A percentile compares a stretch with the other conserved stretches of the same genome.
Evolutionary conservation across 35 echinoderm and acorn worm species (phyloP).

Genomic region (Nesometra sesokonis): DNA sequence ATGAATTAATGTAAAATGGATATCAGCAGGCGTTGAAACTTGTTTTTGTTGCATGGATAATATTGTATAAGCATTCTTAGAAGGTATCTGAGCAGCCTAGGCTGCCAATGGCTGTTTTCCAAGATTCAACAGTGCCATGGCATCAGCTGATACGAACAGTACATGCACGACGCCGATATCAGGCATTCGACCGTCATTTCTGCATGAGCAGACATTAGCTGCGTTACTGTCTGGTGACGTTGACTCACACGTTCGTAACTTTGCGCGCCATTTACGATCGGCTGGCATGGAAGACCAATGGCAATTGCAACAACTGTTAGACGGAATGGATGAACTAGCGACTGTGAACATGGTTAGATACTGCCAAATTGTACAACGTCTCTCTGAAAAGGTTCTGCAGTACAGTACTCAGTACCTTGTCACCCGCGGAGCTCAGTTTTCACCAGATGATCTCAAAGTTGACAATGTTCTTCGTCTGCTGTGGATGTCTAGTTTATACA

Average conservation of each 20-base stretch:
- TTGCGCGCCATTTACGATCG: background rate
- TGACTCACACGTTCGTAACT: background rate
- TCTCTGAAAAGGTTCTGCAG: background rate
- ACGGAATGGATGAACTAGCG: background rate
- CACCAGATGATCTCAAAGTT: background rate
- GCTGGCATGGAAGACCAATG: background rate
- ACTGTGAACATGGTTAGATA: background rate
- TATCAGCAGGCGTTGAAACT: background rate
- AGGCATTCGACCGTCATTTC: background rate
- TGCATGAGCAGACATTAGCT: background rate
- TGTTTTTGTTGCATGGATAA: too few relatives aligned
- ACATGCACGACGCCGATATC: background rate
- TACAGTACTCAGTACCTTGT: background rate
- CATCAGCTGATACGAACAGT: background rate
- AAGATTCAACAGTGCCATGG: background rate
- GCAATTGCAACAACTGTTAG: background rate
- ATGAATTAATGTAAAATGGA: background rate
- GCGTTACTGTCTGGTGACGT: background rate
- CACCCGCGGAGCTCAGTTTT: background rate
- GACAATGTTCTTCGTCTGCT: background rate
- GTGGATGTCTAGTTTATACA: background rate
- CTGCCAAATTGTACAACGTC: background rate
- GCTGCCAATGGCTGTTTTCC: background rate
- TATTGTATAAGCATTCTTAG: background rate
- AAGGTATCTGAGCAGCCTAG: background rate